Evolutionary conservation across 2,113 vertebrate species (phyloP), one percentile per base, ranked within the genome.

Genomic region (Arenaria interpres): DNA sequence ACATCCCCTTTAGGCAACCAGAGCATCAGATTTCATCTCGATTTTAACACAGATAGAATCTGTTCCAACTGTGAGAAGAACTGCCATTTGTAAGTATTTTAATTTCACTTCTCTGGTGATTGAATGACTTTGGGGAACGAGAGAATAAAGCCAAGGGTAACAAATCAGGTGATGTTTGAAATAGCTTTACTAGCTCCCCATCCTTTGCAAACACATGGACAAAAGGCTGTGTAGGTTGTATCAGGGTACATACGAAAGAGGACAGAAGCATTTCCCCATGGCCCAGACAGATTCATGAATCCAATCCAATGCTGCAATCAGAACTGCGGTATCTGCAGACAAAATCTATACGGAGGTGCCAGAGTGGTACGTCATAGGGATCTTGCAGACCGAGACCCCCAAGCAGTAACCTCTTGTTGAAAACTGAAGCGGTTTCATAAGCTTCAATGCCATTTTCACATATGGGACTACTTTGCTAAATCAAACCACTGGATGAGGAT

Each of bases 1-100:
- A 76, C 28, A 48, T 56, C 32, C 24, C 16, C 45, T 95, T 73
- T 76, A 93, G 88, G 82, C 51, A 85, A 68, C 4, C 18, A 71
- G 41, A 77, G 20, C 59, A 80, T 74, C 81, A 78, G 50, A 80
- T 89, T 91, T 81, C 32, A 74, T 76, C 74, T 85, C 30, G 25
- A 35, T 69, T 92, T 89, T 96, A 86, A 78, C 68, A 71, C 33
- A 77, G 50, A 76, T 85, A 77, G 62, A 92, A 94, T 88, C 57
- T 87, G 23, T 87, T 95, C 46, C 60, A 81, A 28, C 56, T 45
- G 20, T 66, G 50, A 90, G 67, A 89, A 94, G 56, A 93, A 64
- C 24, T 67, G 39, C 59, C 0, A 0, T 72, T 75, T 91, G 3
- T 35, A 85, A 82, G 22, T 66, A 54, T 86, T 88, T 82, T 83